These are phyloP conservation scores for Procambarus virginalis DNA, from an alignment of 1,140 invertebrate genomes.

Conservation along the genomic window DNA sequence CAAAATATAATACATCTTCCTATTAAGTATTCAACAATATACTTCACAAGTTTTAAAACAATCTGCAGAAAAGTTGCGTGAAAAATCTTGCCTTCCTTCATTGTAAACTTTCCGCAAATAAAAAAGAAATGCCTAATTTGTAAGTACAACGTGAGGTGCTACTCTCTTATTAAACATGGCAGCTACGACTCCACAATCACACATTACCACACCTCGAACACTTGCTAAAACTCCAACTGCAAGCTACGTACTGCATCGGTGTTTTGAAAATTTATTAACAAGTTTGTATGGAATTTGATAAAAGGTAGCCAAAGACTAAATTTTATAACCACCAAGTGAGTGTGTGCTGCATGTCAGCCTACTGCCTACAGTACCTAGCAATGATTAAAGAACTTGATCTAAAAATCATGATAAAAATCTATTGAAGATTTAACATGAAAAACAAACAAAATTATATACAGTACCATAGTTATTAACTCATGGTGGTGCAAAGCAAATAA, in stretches of 20 bases:
- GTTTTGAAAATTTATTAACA: neutral
- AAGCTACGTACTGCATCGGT: neutral
- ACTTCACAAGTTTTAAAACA: neutral
- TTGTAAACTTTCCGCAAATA: neutral
- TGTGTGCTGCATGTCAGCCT: neutral
- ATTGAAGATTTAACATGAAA: neutral
- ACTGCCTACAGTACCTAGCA: neutral
- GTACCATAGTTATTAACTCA: neutral
- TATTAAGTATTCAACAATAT: neutral
- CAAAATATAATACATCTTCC: neutral
- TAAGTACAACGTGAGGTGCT: neutral
- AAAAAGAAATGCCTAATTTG: neutral
- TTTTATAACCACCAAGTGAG: neutral
- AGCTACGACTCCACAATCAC: neutral
- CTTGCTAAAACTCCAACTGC: neutral
- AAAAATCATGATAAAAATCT: neutral
- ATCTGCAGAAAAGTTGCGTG: neutral
- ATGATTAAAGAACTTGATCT: neutral
- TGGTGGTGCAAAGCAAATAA: too few relatives aligned
- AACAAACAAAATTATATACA: neutral
- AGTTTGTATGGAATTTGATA: neutral
- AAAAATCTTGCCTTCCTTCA: neutral
- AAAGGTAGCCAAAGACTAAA: neutral
- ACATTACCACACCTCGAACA: neutral
- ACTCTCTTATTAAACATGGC: neutral